Percentiles rank a stretch among this genome's conserved stretches.
Evolutionary conservation across 2,888 invertebrate species (phyloP).

Genomic region (Agrochola macilenta): DNA sequence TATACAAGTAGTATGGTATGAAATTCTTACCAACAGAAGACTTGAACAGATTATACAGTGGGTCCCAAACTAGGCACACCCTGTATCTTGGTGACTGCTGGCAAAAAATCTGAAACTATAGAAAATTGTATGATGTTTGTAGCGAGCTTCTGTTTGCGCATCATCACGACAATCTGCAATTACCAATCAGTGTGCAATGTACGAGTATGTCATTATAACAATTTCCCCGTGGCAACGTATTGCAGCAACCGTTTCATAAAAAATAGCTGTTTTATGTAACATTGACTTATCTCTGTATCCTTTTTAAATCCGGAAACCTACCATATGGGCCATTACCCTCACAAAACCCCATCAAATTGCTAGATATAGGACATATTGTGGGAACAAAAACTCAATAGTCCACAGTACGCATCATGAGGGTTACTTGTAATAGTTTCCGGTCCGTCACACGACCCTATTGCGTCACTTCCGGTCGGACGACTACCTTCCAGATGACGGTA

Average conservation of each 20-base stretch:
- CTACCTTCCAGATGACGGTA: constrained; percentile 71
- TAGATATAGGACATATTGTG: constrained; percentile 30
- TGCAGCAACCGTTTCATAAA: background rate
- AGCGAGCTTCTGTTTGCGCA: background rate
- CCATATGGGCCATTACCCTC: constrained; percentile 37
- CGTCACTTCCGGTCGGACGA: constrained; percentile 75
- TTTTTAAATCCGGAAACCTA: constrained; percentile 30
- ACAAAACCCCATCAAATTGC: constrained; percentile 35
- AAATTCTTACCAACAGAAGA: too few species aligned
- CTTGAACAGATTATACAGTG: too few species aligned
- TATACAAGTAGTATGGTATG: too few species aligned
- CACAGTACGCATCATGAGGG: constrained; percentile 57
- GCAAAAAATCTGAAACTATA: background rate
- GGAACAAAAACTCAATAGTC: constrained; percentile 47
- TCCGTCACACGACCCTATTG: constrained; percentile 79
- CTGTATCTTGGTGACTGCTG: too few species aligned
- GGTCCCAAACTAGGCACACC: too few species aligned
- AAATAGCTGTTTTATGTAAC: constrained; percentile 17
- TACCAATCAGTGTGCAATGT: constrained; percentile 3
- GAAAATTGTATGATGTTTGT: too few species aligned
- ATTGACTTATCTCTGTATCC: constrained; percentile 35
- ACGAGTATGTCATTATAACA: constrained; percentile 8
- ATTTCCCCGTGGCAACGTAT: background rate
- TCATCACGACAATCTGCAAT: background rate
- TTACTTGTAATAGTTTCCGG: constrained; percentile 80